phyloP scores from a whole-genome alignment of 2,113 vertebrate genomes.

The Neotragus moschatus region DNA sequence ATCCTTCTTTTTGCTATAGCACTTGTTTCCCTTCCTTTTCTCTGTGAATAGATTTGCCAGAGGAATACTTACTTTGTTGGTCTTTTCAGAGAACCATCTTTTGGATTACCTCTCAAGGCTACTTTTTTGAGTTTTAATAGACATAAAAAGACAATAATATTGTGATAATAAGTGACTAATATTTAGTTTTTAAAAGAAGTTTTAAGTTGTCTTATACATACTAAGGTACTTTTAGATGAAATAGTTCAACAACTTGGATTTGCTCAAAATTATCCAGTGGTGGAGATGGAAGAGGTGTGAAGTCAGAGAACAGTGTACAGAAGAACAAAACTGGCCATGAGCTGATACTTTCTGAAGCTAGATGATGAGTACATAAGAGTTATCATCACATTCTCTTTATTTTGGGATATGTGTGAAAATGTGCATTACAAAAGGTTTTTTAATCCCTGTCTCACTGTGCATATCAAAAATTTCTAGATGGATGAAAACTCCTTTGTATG shows the following conservation, averaged over 20 bases:
- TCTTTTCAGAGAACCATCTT: slow-evolving; percentile 25
- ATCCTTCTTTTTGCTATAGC: neutral
- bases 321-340: neutral
- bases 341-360: neutral
- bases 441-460: neutral
- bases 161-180: neutral
- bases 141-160: neutral
- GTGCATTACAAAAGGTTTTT: neutral
- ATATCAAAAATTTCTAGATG: neutral
- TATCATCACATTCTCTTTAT: neutral
- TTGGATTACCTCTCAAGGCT: neutral
- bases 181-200: neutral
- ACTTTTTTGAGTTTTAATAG: neutral
- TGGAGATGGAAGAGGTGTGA: neutral
- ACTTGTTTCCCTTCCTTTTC: neutral
- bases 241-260: neutral
- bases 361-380: neutral
- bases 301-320: neutral
- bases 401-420: neutral
- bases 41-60: neutral
- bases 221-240: neutral
- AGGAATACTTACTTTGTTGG: neutral
- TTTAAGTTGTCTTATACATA: neutral
- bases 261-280: neutral
- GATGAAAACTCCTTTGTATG: neutral